Percentiles rank a stretch among this genome's conserved stretches.
These are phyloP conservation scores for Crocidura indochinensis DNA, from an alignment of 2,797 vertebrate genomes.

Conservation along the genomic window DNA sequence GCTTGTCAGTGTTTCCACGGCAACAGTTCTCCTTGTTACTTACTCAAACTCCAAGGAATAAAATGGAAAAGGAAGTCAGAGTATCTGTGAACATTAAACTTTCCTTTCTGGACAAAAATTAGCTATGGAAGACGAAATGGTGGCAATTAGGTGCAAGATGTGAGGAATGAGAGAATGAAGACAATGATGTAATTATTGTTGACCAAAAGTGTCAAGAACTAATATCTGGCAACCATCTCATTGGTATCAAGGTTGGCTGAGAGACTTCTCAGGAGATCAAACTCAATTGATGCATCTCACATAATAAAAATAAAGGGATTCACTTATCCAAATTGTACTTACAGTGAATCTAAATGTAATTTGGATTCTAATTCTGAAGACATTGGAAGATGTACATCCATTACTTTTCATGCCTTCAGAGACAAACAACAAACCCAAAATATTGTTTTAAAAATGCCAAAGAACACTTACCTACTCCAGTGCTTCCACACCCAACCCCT, in stretches of 20 bases:
- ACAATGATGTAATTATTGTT: neutral
- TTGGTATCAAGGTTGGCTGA: neutral
- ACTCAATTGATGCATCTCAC: conserved; percentile 18
- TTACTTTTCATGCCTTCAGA: neutral
- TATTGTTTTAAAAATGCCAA: neutral
- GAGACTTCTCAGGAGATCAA: conserved; percentile 6
- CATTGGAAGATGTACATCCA: neutral
- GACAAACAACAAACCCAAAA: too few relatives aligned
- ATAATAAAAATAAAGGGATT: neutral
- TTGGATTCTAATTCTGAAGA: neutral
- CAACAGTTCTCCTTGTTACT: conserved; percentile 58
- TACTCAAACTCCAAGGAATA: conserved; percentile 68
- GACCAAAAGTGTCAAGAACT: neutral
- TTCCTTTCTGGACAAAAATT: conserved; percentile 48
- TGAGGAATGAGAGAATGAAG: neutral
- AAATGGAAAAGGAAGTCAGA: conserved; percentile 70
- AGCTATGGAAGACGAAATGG: neutral
- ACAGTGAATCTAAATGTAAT: neutral
- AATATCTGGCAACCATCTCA: neutral
- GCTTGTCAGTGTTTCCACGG: conserved; percentile 72
- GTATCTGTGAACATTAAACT: conserved; percentile 58
- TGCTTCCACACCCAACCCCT: neutral
- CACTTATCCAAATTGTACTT: conserved; percentile 13
- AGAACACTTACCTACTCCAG: neutral
- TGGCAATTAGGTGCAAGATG: neutral